Conservation (phyloP, 2,797 vertebrate genomes). For the Hapalemur alaotrensis region DNA sequence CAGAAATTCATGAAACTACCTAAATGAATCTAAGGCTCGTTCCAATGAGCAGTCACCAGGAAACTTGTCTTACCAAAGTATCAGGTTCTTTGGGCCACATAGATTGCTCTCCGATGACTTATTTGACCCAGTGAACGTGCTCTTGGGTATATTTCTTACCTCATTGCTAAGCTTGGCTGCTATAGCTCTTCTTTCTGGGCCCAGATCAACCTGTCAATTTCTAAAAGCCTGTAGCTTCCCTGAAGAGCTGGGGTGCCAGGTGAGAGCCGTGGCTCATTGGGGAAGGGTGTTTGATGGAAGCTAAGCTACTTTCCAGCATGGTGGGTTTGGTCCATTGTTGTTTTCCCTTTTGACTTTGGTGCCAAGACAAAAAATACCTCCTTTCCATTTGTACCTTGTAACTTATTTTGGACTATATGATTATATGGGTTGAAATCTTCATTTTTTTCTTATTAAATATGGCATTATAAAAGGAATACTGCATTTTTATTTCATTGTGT, state of each 20-base stretch:
- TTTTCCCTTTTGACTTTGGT: constrained; percentile 47
- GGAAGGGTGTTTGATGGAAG: background rate
- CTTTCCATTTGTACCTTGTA: constrained; percentile 18
- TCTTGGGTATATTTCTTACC: background rate
- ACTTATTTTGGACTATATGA: constrained; percentile 12
- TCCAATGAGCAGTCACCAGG: background rate
- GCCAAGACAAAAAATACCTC: background rate
- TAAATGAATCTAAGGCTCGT: background rate
- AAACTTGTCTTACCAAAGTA: background rate
- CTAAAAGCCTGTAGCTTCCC: background rate
- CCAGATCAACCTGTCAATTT: background rate
- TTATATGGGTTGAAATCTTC: background rate
- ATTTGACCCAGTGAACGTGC: background rate
- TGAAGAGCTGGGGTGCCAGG: background rate
- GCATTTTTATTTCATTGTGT: constrained; percentile 37
- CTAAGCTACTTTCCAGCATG: background rate
- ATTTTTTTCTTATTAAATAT: constrained; percentile 25
- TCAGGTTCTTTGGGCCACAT: background rate
- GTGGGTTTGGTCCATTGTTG: background rate
- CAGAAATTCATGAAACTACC: background rate
- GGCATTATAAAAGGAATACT: constrained; percentile 13
- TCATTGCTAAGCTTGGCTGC: background rate
- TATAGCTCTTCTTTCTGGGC: background rate
- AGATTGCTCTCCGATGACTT: background rate
- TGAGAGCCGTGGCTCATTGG: background rate